phyloP scores from a whole-genome alignment of 2,888 invertebrate species.

The Mycalesis mineus region DNA sequence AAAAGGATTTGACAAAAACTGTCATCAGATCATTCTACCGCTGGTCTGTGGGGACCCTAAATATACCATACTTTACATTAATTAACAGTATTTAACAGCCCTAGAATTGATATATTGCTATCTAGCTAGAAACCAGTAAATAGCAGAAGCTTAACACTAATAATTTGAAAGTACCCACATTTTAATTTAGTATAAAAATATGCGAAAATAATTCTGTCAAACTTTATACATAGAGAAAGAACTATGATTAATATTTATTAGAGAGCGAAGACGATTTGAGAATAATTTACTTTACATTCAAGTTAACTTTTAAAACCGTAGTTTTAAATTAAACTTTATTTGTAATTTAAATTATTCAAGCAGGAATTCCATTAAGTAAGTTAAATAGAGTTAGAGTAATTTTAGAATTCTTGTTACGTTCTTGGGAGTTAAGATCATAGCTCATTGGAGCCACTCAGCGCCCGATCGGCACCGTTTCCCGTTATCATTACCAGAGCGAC shows the following conservation, averaged over 20 bases:
- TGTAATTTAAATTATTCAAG: too few relatives aligned
- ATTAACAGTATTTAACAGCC: constrained; percentile 17
- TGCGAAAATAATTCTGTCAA: constrained; percentile 22
- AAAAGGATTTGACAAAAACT: too few relatives aligned
- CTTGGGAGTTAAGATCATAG: too few relatives aligned
- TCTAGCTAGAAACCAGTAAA: constrained; percentile 25
- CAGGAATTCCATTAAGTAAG: too few relatives aligned
- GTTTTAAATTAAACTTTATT: too few relatives aligned
- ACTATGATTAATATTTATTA: neutral
- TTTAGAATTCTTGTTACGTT: too few relatives aligned
- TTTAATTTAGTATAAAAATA: constrained; percentile 29
- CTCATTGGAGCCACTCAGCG: too few relatives aligned
- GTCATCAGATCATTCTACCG: neutral
- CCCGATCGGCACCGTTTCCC: too few relatives aligned
- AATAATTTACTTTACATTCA: neutral
- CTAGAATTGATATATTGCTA: constrained; percentile 30
- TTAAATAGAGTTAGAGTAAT: too few relatives aligned
- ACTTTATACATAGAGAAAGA: constrained; percentile 7
- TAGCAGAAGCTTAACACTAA: constrained; percentile 28
- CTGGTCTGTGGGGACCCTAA: neutral
- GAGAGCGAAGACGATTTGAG: neutral
- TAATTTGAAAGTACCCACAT: constrained; percentile 20
- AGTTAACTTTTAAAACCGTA: too few relatives aligned
- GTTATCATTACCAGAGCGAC: too few relatives aligned
- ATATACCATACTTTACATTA: neutral